A percentile compares a stretch with the other conserved stretches of the same genome.
Evolutionary conservation across 2,797 vertebrate species (phyloP).

Genomic region (Typhlichthys eigenmanni): DNA sequence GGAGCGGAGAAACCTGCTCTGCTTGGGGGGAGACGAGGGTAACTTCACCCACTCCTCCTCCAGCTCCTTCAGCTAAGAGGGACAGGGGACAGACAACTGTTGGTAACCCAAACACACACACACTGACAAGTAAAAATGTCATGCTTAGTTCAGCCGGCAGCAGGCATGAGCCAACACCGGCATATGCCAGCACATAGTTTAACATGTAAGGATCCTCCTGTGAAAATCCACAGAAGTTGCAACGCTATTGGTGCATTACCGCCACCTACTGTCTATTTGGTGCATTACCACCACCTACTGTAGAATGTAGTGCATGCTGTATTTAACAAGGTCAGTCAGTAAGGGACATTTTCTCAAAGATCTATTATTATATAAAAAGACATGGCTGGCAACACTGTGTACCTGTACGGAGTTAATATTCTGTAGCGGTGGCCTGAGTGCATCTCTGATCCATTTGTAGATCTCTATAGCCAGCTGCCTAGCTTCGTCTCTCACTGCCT

Average conservation of each 20-base stretch:
- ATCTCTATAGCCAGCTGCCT: conserved; percentile 93
- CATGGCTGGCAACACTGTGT: conserved; percentile 2
- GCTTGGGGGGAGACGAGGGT: conserved; percentile 84
- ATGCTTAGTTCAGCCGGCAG: not conserved
- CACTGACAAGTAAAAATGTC: not conserved
- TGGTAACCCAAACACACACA: not conserved
- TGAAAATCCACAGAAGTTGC: too few relatives aligned
- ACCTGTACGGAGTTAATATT: conserved; percentile 97
- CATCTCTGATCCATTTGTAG: conserved; percentile 96
- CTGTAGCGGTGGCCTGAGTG: conserved; percentile 88
- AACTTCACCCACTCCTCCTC: conserved; percentile 98
- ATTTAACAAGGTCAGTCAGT: too few relatives aligned
- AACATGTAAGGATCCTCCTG: too few relatives aligned
- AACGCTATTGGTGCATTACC: too few relatives aligned
- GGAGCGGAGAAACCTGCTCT: conserved; percentile 91
- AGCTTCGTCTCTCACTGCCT: conserved; percentile 95
- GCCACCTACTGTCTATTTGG: too few relatives aligned
- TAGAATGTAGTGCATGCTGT: too few relatives aligned
- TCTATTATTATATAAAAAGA: not conserved
- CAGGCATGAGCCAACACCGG: too few relatives aligned
- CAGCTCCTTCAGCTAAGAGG: conserved; percentile 89
- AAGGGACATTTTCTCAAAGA: too few relatives aligned
- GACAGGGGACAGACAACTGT: conserved; percentile 11
- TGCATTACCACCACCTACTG: too few relatives aligned
- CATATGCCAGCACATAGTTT: too few relatives aligned